Base-by-base conservation (phyloP, 2,797 vertebrate genomes). In the Serranus cabrilla region DNA sequence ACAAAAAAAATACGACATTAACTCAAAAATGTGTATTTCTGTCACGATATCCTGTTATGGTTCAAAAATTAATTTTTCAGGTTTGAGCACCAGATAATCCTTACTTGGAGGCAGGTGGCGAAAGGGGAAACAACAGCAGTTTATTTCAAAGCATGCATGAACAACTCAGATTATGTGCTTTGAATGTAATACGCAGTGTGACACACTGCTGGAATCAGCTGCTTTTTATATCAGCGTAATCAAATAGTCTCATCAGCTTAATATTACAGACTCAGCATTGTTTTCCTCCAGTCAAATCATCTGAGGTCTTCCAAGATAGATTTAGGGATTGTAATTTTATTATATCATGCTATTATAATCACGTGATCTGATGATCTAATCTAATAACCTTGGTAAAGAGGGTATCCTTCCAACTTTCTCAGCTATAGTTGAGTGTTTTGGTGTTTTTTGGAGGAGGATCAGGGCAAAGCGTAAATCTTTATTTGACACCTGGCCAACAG, bases 141-240 rank as follows among this genome's bases (percentile, higher is more conserved):
- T 57, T 52, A 71, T 62, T 45, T 78, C 56, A 63, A 67, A 70
- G 17, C 64, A 68, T 54, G 59, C 67, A 56, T 60, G 56, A 76
- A 62, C 67, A 61, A 20, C 47, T 78, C 20, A 45, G 69, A 62
- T 60, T 52, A 63, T 46, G 4, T 12, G 16, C 4, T 9, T 61
- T 73, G 45, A 17, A 5, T 73, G n/a, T 75, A 76, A 58, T 73
- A 51, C 60, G 3, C 17, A 37, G 20, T 49, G 39, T 79, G 46
- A 62, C 49, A 42, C 47, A 18, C 18, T 45, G 54, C 10, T 62
- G 57, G 49, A 49, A 80, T 73, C 58, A 79, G 39, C 55, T 76
- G 59, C 70, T 76, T 69, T 68, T 74, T 46, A 25, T 47, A 64
- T 54, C n/a, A 2, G 9, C 45, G 17, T 74, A 74, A 83, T 81